Base-by-base conservation (phyloP, 2,113 vertebrate species). In the Embiotoca jacksoni region DNA sequence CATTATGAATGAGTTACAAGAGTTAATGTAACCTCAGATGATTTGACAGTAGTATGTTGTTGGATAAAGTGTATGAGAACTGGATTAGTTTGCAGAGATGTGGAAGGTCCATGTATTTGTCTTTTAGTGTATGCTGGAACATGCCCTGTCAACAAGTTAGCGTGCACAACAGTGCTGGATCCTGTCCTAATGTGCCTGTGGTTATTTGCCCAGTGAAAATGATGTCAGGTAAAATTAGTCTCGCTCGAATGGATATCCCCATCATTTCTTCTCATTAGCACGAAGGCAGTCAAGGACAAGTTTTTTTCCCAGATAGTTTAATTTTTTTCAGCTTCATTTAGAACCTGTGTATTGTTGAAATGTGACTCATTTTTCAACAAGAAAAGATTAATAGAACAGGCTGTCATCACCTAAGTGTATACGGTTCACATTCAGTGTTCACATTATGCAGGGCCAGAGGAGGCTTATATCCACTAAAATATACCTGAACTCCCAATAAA, bases 191-290 rank as follows among this genome's bases (percentile, higher is more conserved):
- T 75, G 78, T 55, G 35, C 69, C 23, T 1, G 41, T 44, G 66
- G 64, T 78, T 84, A 56, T 82, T 88, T 81, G 76, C 47, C 71
- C 70, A 79, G 83, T 85, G 76, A 83, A 81, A 81, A 85, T 67
- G 0, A 73, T 84, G 77, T 72, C 79, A 70, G 85, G 79, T 83
- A 69, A 72, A 68, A 81, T 88, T 91, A 79, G 75, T 72, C 62
- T 49, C 36, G 37, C 80, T 65, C 72, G 67, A 47, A 53, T 76
- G 67, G 76, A 68, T 59, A 75, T 44, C 72, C 67, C 16, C 57
- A 31, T 73, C 36, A 44, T 81, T 63, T 72, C 58, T 55, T 64
- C 71, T 72, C 66, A 79, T 83, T 67, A 83, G 61, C 46, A 50
- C 35, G 35, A 44, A 67, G 61, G 14, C 7, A 63, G 35, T 36